Evolutionary conservation across 1,140 invertebrate species (phyloP), one percentile per base, ranked within the genome.

Genomic region (Lasaia peninsularis): DNA sequence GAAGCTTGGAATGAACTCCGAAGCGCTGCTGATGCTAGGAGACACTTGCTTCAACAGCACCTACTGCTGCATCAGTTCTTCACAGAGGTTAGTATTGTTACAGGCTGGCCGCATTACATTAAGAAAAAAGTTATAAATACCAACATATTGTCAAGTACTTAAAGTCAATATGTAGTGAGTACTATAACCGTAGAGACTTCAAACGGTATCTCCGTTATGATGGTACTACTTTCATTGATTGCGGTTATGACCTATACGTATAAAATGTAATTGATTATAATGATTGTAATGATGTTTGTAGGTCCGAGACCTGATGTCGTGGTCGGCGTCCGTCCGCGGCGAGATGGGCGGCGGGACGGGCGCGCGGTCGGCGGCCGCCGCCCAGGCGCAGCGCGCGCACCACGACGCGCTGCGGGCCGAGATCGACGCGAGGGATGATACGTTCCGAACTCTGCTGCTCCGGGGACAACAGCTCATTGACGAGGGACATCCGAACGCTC

Each of bases 341-440:
- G 92, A 94, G n/a, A 95, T 98, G 91, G 35, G 91, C 92, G 48
- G 93, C 94, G 0, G 94, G 97, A 67, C 94, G 95, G 66, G 94
- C 78, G 96, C 96, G 0, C 90, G 96, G 16, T 96, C 97, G 83
- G 95, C 96, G 1, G 94, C 94, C 0, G 93, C 94, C 56, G 98
- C 97, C 6, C 96, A 98, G 76, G 92, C 93, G 6, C 88, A 98
- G 10, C 96, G 96, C 75, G 93, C 94, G 16, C 95, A 98, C 83
- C 98, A 99, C 80, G 95, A 98, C 67, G 94, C 96, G 35, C 89
- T 98, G 16, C 96, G 96, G 75, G 95, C 95, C 2, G 98, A 99
- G 90, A 98, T 99, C 56, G 97, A 99, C 82, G 96, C 98, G 0
- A 88, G 98, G 20, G 96, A 99, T 82, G 94, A 95, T 55, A 95